Percentiles rank a stretch among this genome's conserved stretches.
Evolutionary conservation across 2,888 invertebrate genomes (phyloP).

Genomic region (Sinotaia quadrata): DNA sequence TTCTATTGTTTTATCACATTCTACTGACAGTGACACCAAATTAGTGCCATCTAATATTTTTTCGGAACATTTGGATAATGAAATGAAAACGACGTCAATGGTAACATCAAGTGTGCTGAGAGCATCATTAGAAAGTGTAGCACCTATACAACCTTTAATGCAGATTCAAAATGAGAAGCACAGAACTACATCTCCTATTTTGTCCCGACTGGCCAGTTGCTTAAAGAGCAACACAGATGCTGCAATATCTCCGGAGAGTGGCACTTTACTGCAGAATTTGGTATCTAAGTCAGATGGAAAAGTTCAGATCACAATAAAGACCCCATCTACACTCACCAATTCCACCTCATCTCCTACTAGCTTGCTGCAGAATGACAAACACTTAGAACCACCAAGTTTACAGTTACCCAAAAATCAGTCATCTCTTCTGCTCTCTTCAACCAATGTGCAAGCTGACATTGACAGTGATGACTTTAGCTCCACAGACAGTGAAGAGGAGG

Average conservation of each 20-base stretch:
- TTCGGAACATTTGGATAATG: no score
- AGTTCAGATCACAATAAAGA: background rate
- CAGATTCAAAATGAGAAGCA: no score
- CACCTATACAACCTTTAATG: no score
- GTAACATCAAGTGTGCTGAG: no score
- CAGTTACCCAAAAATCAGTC: background rate
- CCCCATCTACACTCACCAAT: background rate
- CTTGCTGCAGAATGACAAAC: background rate
- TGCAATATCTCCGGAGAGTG: background rate
- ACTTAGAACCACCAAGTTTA: background rate
- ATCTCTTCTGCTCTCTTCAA: slow-evolving; percentile 17
- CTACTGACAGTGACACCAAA: no score
- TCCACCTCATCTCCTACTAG: background rate
- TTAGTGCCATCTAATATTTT: no score
- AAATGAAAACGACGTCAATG: no score
- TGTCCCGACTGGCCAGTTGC: slow-evolving; percentile 8
- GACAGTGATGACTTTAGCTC: slow-evolving; percentile 41
- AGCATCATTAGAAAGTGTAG: no score
- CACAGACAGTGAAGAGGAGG: slow-evolving; percentile 36
- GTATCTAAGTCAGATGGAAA: background rate
- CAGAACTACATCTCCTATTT: slow-evolving; percentile 9
- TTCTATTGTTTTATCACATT: no score
- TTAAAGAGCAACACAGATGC: background rate
- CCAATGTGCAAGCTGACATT: slow-evolving; percentile 32
- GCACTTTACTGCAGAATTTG: background rate